Percentiles rank a stretch among this genome's conserved stretches.
Evolutionary conservation across 1,140 invertebrate genomes (phyloP).

Genomic region (Camponotus pennsylvanicus): DNA sequence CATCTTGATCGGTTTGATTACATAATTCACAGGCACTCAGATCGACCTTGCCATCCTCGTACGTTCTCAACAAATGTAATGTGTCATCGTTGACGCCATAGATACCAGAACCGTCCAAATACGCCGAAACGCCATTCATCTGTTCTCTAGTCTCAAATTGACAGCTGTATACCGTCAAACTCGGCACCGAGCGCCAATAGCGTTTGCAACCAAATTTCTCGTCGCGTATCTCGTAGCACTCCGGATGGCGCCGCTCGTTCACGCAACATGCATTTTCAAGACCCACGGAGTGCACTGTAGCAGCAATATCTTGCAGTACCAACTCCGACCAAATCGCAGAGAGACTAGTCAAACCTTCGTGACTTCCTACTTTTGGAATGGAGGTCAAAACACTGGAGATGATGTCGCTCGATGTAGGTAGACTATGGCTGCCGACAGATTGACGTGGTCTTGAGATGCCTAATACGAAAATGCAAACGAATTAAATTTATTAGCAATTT

Average conservation of each 20-base stretch:
- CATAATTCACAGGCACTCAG: constrained; percentile 88
- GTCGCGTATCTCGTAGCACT: constrained; percentile 87
- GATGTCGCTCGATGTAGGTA: constrained; percentile 88
- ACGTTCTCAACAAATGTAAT: constrained; percentile 90
- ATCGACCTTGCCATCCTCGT: constrained; percentile 91
- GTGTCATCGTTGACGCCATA: constrained; percentile 93
- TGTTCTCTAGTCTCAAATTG: constrained; percentile 91
- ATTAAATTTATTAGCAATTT: neutral
- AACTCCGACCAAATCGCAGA: constrained; percentile 94
- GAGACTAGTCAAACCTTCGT: constrained; percentile 92
- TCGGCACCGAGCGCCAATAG: constrained; percentile 92
- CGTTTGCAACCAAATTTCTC: constrained; percentile 87
- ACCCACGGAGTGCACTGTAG: constrained; percentile 87
- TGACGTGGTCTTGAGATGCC: constrained; percentile 88
- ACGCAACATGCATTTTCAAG: constrained; percentile 77
- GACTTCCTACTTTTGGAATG: constrained; percentile 76
- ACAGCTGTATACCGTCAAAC: constrained; percentile 89
- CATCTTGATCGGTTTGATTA: constrained; percentile 79
- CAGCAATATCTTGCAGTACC: constrained; percentile 91
- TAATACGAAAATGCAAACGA: constrained; percentile 73
- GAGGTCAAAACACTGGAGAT: constrained; percentile 46
- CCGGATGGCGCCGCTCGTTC: constrained; percentile 76
- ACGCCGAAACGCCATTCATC: constrained; percentile 95
- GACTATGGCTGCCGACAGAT: constrained; percentile 85
- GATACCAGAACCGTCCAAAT: constrained; percentile 94